A percentile compares a stretch with the other conserved stretches of the same genome.
phyloP scores from a whole-genome alignment of 2,113 vertebrate genomes.

The Malurus cyaneus region DNA sequence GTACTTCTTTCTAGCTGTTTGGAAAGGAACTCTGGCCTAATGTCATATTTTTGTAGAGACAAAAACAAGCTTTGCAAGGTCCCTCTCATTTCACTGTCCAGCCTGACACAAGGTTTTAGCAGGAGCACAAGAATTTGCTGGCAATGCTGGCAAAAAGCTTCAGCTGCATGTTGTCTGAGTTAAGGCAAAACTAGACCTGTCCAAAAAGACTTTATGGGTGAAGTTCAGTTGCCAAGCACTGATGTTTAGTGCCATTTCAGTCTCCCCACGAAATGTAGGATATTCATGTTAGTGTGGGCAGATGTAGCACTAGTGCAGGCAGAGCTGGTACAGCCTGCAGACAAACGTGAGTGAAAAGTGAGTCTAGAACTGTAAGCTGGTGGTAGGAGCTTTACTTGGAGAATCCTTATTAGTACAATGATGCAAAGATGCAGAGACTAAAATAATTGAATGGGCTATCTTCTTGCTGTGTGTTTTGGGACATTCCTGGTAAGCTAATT shows the following conservation, averaged over 20 bases:
- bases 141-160: neutral
- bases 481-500: neutral
- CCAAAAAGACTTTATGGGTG: neutral
- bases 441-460: neutral
- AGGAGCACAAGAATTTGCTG: neutral
- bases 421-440: neutral
- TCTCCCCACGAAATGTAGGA: neutral
- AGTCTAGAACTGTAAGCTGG: neutral
- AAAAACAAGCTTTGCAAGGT: neutral
- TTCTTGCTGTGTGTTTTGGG: neutral
- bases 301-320: neutral
- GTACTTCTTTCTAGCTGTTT: neutral
- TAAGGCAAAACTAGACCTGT: neutral
- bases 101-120: neutral
- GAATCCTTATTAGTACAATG: neutral
- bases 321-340: neutral
- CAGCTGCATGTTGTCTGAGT: neutral
- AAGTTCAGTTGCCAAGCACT: neutral
- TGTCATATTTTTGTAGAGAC: neutral
- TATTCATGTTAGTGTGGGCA: neutral
- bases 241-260: neutral
- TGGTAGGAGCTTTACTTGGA: neutral
- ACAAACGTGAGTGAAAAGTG: neutral
- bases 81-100: neutral
- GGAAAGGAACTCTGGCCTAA: accelerated